A percentile compares a stretch with the other conserved stretches of the same genome.
phyloP scores from a whole-genome alignment of 1,140 invertebrate genomes.

The Lepidurus packardi region DNA sequence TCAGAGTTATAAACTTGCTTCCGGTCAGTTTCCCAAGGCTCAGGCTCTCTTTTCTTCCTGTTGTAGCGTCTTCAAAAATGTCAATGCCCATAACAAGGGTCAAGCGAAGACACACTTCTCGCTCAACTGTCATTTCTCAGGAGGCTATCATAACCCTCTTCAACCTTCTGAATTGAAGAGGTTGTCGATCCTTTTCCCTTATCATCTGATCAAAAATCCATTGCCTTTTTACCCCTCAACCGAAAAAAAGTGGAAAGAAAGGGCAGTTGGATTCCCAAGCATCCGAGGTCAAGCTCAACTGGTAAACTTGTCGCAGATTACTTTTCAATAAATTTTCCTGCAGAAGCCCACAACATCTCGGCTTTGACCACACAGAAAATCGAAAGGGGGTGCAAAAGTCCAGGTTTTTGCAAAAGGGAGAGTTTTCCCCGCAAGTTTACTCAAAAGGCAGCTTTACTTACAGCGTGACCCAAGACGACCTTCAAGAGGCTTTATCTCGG shows the following conservation, averaged over 20 bases:
- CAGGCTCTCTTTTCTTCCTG: constrained; percentile 3
- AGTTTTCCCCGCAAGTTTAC: neutral
- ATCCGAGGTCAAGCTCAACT: neutral
- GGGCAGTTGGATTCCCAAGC: too few relatives aligned
- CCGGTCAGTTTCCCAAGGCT: neutral
- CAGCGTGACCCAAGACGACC: constrained; percentile 16
- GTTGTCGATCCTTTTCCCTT: neutral
- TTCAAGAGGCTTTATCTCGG: neutral
- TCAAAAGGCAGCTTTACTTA: neutral
- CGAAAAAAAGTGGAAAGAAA: too few relatives aligned
- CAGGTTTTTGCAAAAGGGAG: neutral
- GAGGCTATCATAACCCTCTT: neutral
- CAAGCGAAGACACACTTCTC: neutral
- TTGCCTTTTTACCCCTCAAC: too few relatives aligned
- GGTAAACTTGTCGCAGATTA: neutral
- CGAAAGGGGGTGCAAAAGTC: neutral
- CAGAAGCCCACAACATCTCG: neutral
- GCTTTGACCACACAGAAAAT: neutral
- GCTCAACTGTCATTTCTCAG: constrained; percentile 13
- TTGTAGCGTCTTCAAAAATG: neutral
- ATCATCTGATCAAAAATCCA: too few relatives aligned
- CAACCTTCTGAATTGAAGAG: neutral
- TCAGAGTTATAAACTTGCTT: constrained; percentile 12
- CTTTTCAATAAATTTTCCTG: neutral
- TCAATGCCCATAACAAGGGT: neutral